These are phyloP conservation scores for Pocota personata DNA, from an alignment of 2,888 invertebrate genomes.

Conservation along the genomic window DNA sequence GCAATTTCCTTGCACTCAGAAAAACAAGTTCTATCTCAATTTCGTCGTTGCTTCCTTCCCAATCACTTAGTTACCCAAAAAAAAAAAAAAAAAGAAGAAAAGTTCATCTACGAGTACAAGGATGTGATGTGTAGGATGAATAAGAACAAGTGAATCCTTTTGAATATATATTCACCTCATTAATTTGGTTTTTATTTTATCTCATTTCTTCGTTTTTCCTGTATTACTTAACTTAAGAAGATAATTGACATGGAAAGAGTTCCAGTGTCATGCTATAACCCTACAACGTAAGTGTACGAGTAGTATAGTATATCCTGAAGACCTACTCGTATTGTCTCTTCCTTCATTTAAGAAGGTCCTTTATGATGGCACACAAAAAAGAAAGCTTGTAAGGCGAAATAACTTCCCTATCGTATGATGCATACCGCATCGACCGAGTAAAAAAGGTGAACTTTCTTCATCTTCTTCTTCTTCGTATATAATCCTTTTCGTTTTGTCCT, in stretches of 20 bases:
- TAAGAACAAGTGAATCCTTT: conserved; percentile 55
- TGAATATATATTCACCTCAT: conserved; percentile 60
- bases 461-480: not conserved
- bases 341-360: conserved; percentile 36
- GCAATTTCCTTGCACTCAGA: conserved; percentile 45
- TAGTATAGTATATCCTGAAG: not conserved
- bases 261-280: conserved; percentile 1
- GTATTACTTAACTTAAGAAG: conserved; percentile 50
- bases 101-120: conserved; percentile 11
- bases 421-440: not conserved
- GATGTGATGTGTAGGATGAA: conserved; percentile 8
- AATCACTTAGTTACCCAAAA: conserved; percentile 6
- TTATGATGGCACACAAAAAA: conserved; percentile 23
- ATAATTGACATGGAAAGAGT: conserved; percentile 65
- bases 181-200: conserved; percentile 61
- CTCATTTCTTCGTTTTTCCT: not conserved
- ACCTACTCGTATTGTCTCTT: conserved; percentile 37
- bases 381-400: not conserved
- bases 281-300: not conserved
- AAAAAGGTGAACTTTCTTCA: conserved; percentile 1
- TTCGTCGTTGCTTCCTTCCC: conserved; percentile 32
- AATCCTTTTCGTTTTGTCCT: conserved; percentile 58
- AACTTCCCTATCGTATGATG: conserved; percentile 3
- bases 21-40: conserved; percentile 29
- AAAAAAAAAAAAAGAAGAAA: not conserved